phyloP scores from a whole-genome alignment of 2,888 invertebrate species.

The Cryptus viduatorius region DNA sequence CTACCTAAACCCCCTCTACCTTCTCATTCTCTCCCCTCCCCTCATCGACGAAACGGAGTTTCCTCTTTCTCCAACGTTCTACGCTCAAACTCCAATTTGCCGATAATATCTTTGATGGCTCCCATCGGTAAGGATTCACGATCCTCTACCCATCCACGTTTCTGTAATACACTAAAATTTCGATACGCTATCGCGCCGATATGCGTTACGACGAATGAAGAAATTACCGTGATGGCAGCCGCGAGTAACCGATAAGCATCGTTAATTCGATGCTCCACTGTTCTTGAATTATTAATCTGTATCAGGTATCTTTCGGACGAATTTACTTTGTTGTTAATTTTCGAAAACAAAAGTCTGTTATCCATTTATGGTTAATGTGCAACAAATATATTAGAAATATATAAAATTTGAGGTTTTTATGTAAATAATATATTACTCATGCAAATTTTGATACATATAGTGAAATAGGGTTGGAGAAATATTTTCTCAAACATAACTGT shows the following conservation, averaged over 20 bases:
- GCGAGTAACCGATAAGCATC: neutral
- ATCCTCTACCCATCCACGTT: slow-evolving; percentile 14
- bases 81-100: slow-evolving; percentile 58
- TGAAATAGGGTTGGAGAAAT: too few relatives aligned
- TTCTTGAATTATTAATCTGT: neutral
- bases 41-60: slow-evolving; percentile 34
- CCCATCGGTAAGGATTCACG: slow-evolving; percentile 19
- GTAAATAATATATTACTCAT: too few relatives aligned
- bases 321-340: neutral
- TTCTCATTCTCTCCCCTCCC: neutral
- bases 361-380: too few relatives aligned
- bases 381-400: too few relatives aligned
- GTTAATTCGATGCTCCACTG: neutral
- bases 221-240: neutral
- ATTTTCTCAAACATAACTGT: too few relatives aligned
- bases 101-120: slow-evolving; percentile 58
- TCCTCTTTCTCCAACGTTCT: slow-evolving; percentile 39
- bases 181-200: neutral
- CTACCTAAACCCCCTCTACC: slow-evolving; percentile 17
- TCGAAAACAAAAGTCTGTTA: too few relatives aligned
- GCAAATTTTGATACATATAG: too few relatives aligned
- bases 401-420: too few relatives aligned
- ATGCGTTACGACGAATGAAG: neutral
- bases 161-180: slow-evolving; percentile 31
- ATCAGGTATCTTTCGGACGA: neutral